Percentiles rank a stretch among this genome's conserved stretches.
phyloP scores from a whole-genome alignment of 2,113 vertebrate genomes.

The Prunella fulvescens region DNA sequence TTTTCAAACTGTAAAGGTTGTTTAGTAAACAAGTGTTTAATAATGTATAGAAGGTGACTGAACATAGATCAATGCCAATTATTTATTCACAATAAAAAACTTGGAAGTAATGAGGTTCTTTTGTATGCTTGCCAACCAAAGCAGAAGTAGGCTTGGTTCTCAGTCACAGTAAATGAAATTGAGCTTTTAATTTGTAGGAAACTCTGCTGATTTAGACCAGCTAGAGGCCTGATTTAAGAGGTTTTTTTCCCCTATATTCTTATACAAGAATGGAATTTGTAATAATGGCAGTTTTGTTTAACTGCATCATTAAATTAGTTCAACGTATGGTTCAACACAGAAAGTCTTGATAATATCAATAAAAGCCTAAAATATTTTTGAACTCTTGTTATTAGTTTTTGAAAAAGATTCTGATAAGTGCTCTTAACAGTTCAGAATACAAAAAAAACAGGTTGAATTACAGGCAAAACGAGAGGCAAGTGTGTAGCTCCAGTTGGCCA shows the following conservation, averaged over 20 bases:
- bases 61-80: slow-evolving; percentile 32
- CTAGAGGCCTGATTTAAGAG: not conserved
- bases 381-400: not conserved
- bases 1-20: slow-evolving; percentile 23
- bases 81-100: slow-evolving; percentile 47
- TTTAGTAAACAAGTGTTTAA: slow-evolving; percentile 58
- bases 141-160: not conserved
- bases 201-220: not conserved
- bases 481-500: not conserved
- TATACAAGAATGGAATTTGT: not conserved
- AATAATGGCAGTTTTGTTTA: not conserved
- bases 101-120: not conserved
- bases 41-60: slow-evolving; percentile 42
- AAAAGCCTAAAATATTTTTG: not conserved
- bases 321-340: not conserved
- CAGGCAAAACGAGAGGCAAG: not conserved
- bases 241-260: not conserved
- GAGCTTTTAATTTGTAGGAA: not conserved
- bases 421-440: not conserved
- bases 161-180: not conserved
- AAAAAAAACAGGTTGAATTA: not conserved
- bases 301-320: not conserved
- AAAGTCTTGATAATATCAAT: not conserved
- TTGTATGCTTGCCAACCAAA: not conserved
- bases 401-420: not conserved